Percentiles rank a stretch among this genome's conserved stretches.
Conservation (phyloP, 2,888 invertebrate genomes). For the Augochlorella aurata region DNA sequence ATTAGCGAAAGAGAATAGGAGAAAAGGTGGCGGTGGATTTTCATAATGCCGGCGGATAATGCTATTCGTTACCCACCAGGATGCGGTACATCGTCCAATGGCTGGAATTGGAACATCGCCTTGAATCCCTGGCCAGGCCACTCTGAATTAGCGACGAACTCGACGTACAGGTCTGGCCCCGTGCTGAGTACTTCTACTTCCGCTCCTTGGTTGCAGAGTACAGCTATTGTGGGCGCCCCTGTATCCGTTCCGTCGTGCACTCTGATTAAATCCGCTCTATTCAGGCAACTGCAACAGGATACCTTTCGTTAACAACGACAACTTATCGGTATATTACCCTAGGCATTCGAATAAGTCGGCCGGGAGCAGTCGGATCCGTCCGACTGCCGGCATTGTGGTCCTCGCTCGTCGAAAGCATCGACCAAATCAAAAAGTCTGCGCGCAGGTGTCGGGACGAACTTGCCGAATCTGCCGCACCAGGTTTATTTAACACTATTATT, state of each 20-base stretch:
- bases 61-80: slow-evolving; percentile 61
- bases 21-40: slow-evolving; percentile 21
- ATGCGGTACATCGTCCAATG: slow-evolving; percentile 83
- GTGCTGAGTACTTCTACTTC: slow-evolving; percentile 91
- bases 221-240: slow-evolving; percentile 89
- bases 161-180: slow-evolving; percentile 91
- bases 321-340: slow-evolving; percentile 53
- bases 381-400: too few relatives aligned
- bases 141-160: slow-evolving; percentile 92
- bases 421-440: background rate
- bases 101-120: slow-evolving; percentile 89
- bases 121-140: slow-evolving; percentile 91
- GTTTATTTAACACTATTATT: too few relatives aligned
- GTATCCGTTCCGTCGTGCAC: slow-evolving; percentile 92
- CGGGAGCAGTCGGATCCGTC: slow-evolving; percentile 12
- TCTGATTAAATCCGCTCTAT: slow-evolving; percentile 92
- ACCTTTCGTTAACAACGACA: slow-evolving; percentile 61
- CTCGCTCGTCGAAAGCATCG: background rate
- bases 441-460: background rate
- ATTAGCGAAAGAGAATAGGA: slow-evolving; percentile 9
- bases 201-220: slow-evolving; percentile 91
- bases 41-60: slow-evolving; percentile 38
- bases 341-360: slow-evolving; percentile 10
- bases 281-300: slow-evolving; percentile 88
- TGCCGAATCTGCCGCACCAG: background rate